Percentiles rank a stretch among this genome's conserved stretches.
Conservation (phyloP, 1,140 invertebrate genomes). For the Sweltsa coloradensis region DNA sequence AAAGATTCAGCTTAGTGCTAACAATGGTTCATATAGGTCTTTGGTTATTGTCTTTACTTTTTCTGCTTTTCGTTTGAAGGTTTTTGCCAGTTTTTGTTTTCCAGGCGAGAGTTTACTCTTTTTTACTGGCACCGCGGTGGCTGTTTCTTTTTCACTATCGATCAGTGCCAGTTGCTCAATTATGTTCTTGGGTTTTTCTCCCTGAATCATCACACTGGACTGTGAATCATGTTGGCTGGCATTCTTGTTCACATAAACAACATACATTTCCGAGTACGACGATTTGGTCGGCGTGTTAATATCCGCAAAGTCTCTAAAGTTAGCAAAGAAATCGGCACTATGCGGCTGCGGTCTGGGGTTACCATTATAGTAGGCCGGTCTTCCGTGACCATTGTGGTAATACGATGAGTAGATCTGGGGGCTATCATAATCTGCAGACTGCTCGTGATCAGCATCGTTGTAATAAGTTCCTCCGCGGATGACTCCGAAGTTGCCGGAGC, state of each 20-base stretch:
- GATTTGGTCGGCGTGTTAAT: slow-evolving; percentile 70
- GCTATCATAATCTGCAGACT: slow-evolving; percentile 36
- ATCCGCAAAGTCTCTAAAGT: slow-evolving; percentile 79
- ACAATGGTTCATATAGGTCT: slow-evolving; percentile 43
- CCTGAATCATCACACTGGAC: too few species aligned
- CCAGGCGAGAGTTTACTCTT: slow-evolving; percentile 41
- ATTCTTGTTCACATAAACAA: slow-evolving; percentile 38
- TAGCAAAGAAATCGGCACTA: slow-evolving; percentile 58
- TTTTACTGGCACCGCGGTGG: not conserved
- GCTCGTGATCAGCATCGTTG: slow-evolving; percentile 44
- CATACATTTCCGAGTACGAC: slow-evolving; percentile 67
- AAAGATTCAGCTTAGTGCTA: slow-evolving; percentile 59
- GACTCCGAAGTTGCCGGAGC: slow-evolving; percentile 80
- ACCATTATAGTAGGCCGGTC: slow-evolving; percentile 43
- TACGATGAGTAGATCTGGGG: slow-evolving; percentile 13
- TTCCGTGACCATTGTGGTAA: slow-evolving; percentile 26
- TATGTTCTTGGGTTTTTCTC: slow-evolving; percentile 63
- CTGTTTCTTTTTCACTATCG: slow-evolving; percentile 33
- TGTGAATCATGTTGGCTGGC: not conserved
- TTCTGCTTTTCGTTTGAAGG: slow-evolving; percentile 35
- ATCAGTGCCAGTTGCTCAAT: slow-evolving; percentile 62
- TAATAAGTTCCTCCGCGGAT: slow-evolving; percentile 79
- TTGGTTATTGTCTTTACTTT: slow-evolving; percentile 24
- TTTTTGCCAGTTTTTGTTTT: slow-evolving; percentile 49
- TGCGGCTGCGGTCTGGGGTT: slow-evolving; percentile 42